Base-by-base conservation (phyloP, 2,113 vertebrate species). In the Thomomys bottae region DNA sequence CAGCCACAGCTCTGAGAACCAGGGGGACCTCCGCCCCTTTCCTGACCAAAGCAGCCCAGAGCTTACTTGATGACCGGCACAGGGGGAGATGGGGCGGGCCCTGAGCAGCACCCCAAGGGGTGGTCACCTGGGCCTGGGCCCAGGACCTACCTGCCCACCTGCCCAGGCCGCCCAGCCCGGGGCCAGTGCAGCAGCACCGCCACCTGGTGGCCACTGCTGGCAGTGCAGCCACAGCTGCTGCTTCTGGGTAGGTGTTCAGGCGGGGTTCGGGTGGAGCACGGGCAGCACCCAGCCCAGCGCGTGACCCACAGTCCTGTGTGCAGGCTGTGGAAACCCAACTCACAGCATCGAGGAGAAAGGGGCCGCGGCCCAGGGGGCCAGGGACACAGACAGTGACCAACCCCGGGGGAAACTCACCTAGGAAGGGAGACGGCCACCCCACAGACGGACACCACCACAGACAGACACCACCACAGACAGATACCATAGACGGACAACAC, bases 141-240 rank as follows among this genome's bases (percentile, higher is more conserved):
- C 4, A 1, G 2, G 5, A 1, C 67, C 32, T 20, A 21, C 18
- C 42, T 7, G 18, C 54, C 66, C 54, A 4, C 49, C 38, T 14
- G 17, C 66, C 6, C 0, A 2, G n/a, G 67, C n/a, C 17, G 4
- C 67, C 34, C 18, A 34, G 67, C 17, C 6, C 1, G 4, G 59
- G 32, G 71, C 21, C 40, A 11, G 63, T 10, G 76, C 85, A 10
- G 78, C 93, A 64, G 49, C 90, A 66, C 91, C 71, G 93, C 95
- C 96, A 95, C 95, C 96, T 90, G 70, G 87, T 75, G 96, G 95
- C 63, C 21, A 2, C 61, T 6, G 42, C 2, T 2, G 49, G 42
- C n/a, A 6, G 12, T n/a, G 11, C 64, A 0, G 11, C 28, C 32
- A 1, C 28, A 49, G 64, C 77, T 2, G 28, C 49, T 2, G 76